Percentiles rank a stretch among this genome's conserved stretches.
Evolutionary conservation across 2,888 invertebrate species (phyloP).

Genomic region (Lasiommata megera): DNA sequence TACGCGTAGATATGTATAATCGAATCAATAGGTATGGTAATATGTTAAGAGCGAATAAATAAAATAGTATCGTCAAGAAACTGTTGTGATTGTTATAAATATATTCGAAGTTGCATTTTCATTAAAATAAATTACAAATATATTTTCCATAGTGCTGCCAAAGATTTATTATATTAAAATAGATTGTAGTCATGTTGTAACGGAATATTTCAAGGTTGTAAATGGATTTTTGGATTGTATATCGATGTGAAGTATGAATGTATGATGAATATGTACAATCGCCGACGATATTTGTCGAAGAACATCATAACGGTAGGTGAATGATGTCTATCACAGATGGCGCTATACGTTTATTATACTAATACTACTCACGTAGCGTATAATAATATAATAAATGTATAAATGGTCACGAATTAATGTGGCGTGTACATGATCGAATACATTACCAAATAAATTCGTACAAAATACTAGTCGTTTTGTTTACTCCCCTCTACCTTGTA

Average conservation of each 20-base stretch:
- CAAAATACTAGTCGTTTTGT: slow-evolving; percentile 12
- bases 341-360: neutral
- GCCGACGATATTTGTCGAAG: slow-evolving; percentile 6
- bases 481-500: no score
- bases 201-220: slow-evolving; percentile 75
- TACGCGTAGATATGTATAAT: slow-evolving; percentile 29
- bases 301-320: slow-evolving; percentile 10
- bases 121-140: slow-evolving; percentile 74
- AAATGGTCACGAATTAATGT: no score
- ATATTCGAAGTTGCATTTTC: slow-evolving; percentile 78
- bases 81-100: slow-evolving; percentile 78
- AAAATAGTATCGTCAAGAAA: slow-evolving; percentile 70
- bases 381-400: slow-evolving; percentile 8
- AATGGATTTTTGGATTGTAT: slow-evolving; percentile 72
- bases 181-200: slow-evolving; percentile 75
- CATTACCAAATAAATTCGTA: slow-evolving; percentile 66
- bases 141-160: slow-evolving; percentile 83
- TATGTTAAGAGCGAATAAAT: slow-evolving; percentile 43
- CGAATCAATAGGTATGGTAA: slow-evolving; percentile 36
- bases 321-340: slow-evolving; percentile 14
- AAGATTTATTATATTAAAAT: slow-evolving; percentile 71
- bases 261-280: slow-evolving; percentile 55
- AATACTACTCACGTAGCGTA: neutral
- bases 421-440: slow-evolving; percentile 52
- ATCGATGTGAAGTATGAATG: slow-evolving; percentile 70